phyloP scores from a whole-genome alignment of 2,113 vertebrate genomes.

The Ammodramus savannarum region DNA sequence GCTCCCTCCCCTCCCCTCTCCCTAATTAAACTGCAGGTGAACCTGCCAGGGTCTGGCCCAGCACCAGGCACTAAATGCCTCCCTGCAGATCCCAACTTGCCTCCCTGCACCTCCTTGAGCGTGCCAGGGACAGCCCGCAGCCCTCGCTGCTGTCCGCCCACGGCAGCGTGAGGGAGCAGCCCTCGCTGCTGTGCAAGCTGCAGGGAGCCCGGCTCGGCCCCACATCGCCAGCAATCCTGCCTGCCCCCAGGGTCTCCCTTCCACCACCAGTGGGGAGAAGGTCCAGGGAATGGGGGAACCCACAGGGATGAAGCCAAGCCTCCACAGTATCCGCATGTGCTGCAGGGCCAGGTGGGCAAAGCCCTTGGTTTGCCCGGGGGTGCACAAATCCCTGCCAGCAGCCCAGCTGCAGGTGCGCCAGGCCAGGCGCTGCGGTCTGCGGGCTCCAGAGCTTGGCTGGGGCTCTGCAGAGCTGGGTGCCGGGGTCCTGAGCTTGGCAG shows the following conservation, averaged over 20 bases:
- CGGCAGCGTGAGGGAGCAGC: fast-evolving
- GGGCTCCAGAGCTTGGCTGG: not conserved
- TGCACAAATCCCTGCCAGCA: not conserved
- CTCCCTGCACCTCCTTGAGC: slow-evolving; percentile 46
- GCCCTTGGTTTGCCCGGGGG: not conserved
- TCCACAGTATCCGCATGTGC: not conserved
- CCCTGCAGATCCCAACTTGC: slow-evolving; percentile 74
- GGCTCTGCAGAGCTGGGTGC: not conserved
- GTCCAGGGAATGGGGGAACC: not conserved
- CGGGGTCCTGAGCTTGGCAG: not conserved
- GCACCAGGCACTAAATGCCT: slow-evolving; percentile 53
- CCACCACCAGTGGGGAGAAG: not conserved
- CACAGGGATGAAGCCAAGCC: not conserved
- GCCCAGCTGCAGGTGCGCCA: not conserved
- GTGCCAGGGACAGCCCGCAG: slow-evolving; percentile 40
- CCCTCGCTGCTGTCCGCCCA: not conserved
- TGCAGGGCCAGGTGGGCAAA: not conserved
- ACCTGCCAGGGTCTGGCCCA: slow-evolving; percentile 71
- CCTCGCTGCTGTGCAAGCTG: not conserved
- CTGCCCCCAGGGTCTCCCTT: not conserved
- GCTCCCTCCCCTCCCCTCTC: slow-evolving; percentile 41
- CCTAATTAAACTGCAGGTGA: slow-evolving; percentile 75
- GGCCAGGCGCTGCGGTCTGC: not conserved
- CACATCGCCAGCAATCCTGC: fast-evolving
- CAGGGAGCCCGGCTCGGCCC: not conserved